Conservation (phyloP, 2,888 invertebrate genomes). For the Andrena fulva region DNA sequence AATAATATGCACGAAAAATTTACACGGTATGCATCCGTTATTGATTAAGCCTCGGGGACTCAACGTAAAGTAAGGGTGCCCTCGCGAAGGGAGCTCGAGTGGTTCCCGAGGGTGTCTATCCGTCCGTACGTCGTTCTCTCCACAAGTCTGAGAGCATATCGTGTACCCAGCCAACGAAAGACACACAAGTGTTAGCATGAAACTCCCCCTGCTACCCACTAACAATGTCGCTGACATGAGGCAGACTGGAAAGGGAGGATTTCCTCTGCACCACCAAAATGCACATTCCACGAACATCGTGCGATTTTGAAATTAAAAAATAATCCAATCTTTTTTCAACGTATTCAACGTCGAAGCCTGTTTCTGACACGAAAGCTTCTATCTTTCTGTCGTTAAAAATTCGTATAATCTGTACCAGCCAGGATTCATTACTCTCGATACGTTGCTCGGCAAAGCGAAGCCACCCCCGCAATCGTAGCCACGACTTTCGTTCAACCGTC, state of each 20-base stretch:
- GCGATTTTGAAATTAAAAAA: not conserved
- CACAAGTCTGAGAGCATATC: slow-evolving; percentile 76
- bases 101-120: slow-evolving; percentile 79
- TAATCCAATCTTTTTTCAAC: no score
- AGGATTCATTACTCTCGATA: slow-evolving; percentile 15
- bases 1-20: slow-evolving; percentile 75
- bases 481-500: slow-evolving; percentile 42
- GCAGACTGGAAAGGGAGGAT: slow-evolving; percentile 59
- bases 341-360: no score
- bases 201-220: slow-evolving; percentile 55
- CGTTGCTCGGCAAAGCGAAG: not conserved
- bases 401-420: not conserved
- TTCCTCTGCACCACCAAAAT: slow-evolving; percentile 49
- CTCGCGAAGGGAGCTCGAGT: slow-evolving; percentile 72
- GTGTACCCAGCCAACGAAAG: slow-evolving; percentile 74
- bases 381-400: not conserved
- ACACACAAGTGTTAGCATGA: slow-evolving; percentile 71
- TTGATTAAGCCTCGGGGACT: slow-evolving; percentile 77
- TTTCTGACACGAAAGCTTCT: not conserved
- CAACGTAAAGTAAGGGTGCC: slow-evolving; percentile 70
- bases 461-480: slow-evolving; percentile 24
- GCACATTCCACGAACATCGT: slow-evolving; percentile 42
- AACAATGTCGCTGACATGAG: slow-evolving; percentile 65
- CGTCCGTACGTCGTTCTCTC: slow-evolving; percentile 77
- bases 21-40: slow-evolving; percentile 73